Conservation (phyloP, 2,888 invertebrate species). For the Drosophila recens region DNA sequence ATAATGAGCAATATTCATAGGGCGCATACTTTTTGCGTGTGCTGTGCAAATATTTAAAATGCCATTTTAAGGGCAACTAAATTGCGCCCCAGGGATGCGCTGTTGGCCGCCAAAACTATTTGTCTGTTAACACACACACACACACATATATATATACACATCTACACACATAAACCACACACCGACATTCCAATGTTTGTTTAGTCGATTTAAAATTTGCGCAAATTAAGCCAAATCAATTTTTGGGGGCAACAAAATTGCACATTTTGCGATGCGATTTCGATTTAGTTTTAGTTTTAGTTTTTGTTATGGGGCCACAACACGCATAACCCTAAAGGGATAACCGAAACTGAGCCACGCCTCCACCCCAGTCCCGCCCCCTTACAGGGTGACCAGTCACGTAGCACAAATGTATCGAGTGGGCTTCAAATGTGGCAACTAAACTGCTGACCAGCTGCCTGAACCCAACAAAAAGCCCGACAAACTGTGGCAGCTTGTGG, state of each 20-base stretch:
- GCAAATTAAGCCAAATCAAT: slow-evolving; percentile 79
- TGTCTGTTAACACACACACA: slow-evolving; percentile 24
- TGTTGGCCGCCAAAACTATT: slow-evolving; percentile 49
- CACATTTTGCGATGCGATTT: slow-evolving; percentile 53
- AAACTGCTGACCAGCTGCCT: slow-evolving; percentile 71
- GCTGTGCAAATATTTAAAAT: slow-evolving; percentile 74
- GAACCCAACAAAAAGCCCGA: slow-evolving; percentile 21
- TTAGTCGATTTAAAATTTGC: slow-evolving; percentile 69
- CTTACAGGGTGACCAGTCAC: slow-evolving; percentile 70
- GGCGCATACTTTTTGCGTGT: slow-evolving; percentile 59
- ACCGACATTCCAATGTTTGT: slow-evolving; percentile 9
- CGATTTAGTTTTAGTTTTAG: slow-evolving; percentile 42
- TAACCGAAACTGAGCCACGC: slow-evolving; percentile 28
- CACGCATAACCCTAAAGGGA: slow-evolving; percentile 48
- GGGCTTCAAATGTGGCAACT: slow-evolving; percentile 70
- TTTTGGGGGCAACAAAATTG: slow-evolving; percentile 64
- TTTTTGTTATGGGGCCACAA: slow-evolving; percentile 51
- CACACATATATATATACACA: background rate
- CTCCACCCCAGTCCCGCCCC: background rate
- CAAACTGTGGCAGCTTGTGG: slow-evolving; percentile 63
- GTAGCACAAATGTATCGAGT: slow-evolving; percentile 77
- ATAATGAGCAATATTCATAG: slow-evolving; percentile 67
- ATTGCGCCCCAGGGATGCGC: slow-evolving; percentile 54
- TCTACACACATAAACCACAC: background rate
- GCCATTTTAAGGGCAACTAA: slow-evolving; percentile 57